Conservation (phyloP, 2,113 vertebrate genomes). For the Podarcis raffonei region DNA sequence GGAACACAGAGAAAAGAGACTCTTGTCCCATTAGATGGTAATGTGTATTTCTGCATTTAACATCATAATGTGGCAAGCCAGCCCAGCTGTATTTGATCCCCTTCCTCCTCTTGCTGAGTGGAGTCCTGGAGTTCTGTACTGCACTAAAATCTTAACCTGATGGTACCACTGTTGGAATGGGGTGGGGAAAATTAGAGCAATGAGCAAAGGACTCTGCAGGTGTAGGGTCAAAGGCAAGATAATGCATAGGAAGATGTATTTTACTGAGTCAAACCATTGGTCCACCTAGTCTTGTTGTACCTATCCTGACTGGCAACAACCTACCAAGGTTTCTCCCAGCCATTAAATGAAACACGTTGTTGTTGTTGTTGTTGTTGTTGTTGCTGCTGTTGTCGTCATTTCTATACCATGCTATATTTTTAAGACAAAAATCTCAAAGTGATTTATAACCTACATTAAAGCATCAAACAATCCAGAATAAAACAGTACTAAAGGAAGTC, state of each 20-base stretch:
- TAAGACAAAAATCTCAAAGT: too few species aligned
- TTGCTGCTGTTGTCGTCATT: too few species aligned
- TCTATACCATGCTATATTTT: too few species aligned
- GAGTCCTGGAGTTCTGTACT: not conserved
- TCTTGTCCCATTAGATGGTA: not conserved
- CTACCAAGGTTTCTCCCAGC: not conserved
- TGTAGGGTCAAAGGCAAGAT: not conserved
- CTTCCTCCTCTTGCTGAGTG: not conserved
- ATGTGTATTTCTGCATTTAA: too few species aligned
- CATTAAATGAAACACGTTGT: too few species aligned
- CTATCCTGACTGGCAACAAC: not conserved
- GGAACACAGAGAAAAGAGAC: too few species aligned
- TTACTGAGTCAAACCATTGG: not conserved
- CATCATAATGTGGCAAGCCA: not conserved
- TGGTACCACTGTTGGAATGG: not conserved
- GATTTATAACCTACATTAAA: too few species aligned
- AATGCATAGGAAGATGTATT: not conserved
- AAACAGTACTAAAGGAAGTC: too few species aligned
- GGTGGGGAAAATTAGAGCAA: not conserved
- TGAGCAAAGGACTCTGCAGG: too few species aligned
- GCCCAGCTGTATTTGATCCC: not conserved
- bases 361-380: too few species aligned
- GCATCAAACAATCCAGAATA: too few species aligned
- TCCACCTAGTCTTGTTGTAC: not conserved
- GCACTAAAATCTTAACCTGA: not conserved